Evolutionary conservation across 2,113 vertebrate genomes (phyloP), one percentile per base, ranked within the genome.

Genomic region (Gobiocypris rarus): DNA sequence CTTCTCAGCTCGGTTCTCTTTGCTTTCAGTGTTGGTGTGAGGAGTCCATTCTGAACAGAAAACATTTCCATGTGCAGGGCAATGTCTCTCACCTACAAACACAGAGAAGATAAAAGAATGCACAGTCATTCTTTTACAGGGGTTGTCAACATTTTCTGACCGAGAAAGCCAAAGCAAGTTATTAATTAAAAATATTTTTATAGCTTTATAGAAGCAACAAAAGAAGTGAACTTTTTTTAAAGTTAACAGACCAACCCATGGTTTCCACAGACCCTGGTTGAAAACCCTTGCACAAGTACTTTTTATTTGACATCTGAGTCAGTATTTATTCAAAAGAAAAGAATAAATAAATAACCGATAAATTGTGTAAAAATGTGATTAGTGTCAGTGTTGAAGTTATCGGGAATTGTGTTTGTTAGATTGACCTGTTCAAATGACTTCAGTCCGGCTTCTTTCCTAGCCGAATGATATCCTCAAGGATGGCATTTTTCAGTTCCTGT

Each of bases 351-450:
- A n/a, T 3, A 70, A 70, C 14, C 10, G 73, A 31, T 31, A 31
- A 5, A 75, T 19, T 7, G 17, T 31, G 26, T 28, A 70, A 38
- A 41, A 41, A 34, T 9, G 8, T 8, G 6, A 38, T 38, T 9
- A 22, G 19, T 54, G 50, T 17, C 15, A 54, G 34, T 38, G 31
- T 17, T 34, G 2, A 17, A 38, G 1, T 9, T 15, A 19, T 34
- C 0, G 0, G 5, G 17, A 38, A 22, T 38, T 69, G 65, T 78
- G 19, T 38, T 58, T 59, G 75, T 63, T 43, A 54, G 3, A 52
- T 31, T 93, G 83, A 99, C 98, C 96, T 99, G 98, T 89, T 99
- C 98, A 92, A 99, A 99, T 34, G 97, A 92, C 89, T 99, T 99
- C 63, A 99, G 94, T 85, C 97, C 97, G 50, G 92, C 89, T 19